phyloP scores from a whole-genome alignment of 2,113 vertebrate genomes.

The Phrynocephalus versicolor region DNA sequence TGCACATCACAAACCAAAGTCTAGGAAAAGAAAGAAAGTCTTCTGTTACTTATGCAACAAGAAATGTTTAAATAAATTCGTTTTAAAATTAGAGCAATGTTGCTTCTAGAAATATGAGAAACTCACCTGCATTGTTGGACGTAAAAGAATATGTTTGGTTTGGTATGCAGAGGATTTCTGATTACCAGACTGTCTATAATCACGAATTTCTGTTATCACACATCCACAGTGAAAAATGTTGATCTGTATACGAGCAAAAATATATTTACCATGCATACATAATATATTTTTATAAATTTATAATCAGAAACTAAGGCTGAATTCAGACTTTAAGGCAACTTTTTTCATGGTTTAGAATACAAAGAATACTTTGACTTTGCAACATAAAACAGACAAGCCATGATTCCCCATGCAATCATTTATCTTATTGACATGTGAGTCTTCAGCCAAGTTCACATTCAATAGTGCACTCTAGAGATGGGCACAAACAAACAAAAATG shows the following conservation, averaged over 20 bases:
- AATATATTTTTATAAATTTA: background rate
- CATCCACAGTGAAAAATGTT: constrained; percentile 99
- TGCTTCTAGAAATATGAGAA: background rate
- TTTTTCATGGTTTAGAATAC: background rate
- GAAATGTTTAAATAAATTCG: background rate
- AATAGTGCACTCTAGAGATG: too few species aligned
- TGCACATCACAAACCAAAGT: constrained; percentile 98
- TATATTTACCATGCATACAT: background rate
- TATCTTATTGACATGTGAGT: background rate
- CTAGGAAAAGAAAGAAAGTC: constrained; percentile 68
- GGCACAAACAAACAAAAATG: too few species aligned
- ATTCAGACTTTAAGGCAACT: background rate
- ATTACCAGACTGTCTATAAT: constrained; percentile 93
- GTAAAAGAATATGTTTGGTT: constrained; percentile 91
- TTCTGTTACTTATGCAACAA: constrained; percentile 15
- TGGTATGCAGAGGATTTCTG: constrained; percentile 93
- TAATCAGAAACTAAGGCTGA: background rate
- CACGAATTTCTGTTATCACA: constrained; percentile 95
- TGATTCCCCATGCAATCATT: background rate
- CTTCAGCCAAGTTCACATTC: background rate
- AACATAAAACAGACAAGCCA: background rate
- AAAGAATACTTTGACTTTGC: background rate
- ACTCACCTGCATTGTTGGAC: constrained; percentile 96
- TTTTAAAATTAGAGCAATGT: background rate
- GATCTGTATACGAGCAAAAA: constrained; percentile 79